Evolutionary conservation across 2,797 vertebrate genomes (phyloP), one percentile per base, ranked within the genome.

Genomic region (Urosaurus nigricauda): DNA sequence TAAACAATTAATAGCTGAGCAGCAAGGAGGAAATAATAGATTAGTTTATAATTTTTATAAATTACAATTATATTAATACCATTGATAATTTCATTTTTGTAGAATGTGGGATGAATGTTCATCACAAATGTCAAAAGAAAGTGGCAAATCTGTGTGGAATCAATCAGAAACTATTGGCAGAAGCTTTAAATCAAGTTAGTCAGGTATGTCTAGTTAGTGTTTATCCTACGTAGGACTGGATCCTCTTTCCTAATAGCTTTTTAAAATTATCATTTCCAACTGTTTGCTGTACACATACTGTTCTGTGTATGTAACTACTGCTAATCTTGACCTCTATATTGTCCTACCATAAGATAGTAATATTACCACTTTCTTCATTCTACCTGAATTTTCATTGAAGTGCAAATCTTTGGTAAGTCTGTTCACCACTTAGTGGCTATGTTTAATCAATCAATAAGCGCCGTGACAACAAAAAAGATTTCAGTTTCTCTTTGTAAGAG

Each of bases 71-170:
- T 83, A 0, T 89, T 87, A 84, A 81, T 51, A 0, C 35, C 83
- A 71, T 89, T 87, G 26, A 82, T 81, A 35, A 43, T 29, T 29
- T 0, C 0, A 79, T 94, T 90, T 88, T 85, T 77, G 63, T 87
- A 99, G 99, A 99, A 3, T 99, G 99, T 90, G 95, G 87, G 89
- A 99, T 99, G 98, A 99, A 99, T 0, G 97, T 98, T 37, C 99
- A 99, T 82, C 98, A 98, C 90, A 97, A 98, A 95, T 99, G 99
- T 95, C 97, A 98, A 96, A 96, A 77, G 13, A 99, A 99, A 96
- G 99, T 99, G 93, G 99, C 98, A 92, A 99, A 99, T 95, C 96
- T 99, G 77, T 99, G 99, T 82, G 99, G 99, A 90, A 98, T 99
- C 96, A 99, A 99, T 96, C 99, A 99, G 97, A 99, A 99, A 95